Conservation (phyloP, 1,140 invertebrate species). For the Drosophila equinoxialis region DNA sequence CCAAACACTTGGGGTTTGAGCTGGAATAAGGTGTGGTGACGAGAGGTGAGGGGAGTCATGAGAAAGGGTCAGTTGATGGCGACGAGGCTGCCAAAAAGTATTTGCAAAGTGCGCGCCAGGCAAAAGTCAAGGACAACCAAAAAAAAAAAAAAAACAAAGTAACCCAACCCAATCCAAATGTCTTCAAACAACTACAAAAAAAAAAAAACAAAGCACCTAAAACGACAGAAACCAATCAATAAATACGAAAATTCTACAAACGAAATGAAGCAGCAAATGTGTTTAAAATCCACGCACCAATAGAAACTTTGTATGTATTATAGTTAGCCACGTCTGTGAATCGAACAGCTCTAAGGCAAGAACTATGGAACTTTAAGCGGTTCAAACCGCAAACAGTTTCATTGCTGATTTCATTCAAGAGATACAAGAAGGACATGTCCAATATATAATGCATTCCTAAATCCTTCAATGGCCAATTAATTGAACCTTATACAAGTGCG, state of each 20-base stretch:
- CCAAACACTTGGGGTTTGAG: conserved; percentile 44
- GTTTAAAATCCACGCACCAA: not conserved
- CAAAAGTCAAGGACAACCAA: conserved; percentile 73
- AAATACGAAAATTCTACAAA: conserved; percentile 48
- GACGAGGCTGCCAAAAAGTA: conserved; percentile 75
- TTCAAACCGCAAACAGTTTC: too few species aligned
- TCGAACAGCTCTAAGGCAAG: too few species aligned
- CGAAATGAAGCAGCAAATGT: conserved; percentile 51
- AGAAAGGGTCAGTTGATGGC: conserved; percentile 47
- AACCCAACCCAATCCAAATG: conserved; percentile 1
- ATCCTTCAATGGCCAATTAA: too few species aligned
- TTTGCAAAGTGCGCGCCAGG: conserved; percentile 71
- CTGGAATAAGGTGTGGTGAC: too few species aligned
- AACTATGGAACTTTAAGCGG: too few species aligned
- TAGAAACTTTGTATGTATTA: not conserved
- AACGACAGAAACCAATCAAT: conserved; percentile 53
- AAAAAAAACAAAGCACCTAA: conserved; percentile 23
- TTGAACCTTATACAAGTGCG: too few species aligned
- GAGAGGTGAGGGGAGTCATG: conserved; percentile 3
- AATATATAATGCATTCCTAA: too few species aligned
- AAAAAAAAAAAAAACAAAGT: conserved; percentile 27
- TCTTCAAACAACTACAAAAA: not conserved
- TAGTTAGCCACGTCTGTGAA: not conserved
- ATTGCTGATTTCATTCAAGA: too few species aligned
- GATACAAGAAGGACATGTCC: too few species aligned